Evolutionary conservation across 2,888 invertebrate genomes (phyloP).

Genomic region (Coelopa pilipes): DNA sequence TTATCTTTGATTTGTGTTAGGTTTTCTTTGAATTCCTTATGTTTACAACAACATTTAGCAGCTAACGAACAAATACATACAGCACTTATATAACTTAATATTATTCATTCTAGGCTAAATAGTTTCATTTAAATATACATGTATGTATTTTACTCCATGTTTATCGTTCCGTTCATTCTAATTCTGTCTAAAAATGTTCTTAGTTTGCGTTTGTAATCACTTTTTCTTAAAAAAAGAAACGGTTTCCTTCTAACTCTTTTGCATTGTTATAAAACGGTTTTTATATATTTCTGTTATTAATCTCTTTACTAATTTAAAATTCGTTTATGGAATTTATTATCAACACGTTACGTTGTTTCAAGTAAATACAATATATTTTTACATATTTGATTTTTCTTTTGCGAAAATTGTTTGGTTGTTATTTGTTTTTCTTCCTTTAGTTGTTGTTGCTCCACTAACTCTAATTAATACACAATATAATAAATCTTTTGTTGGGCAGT

Average conservation of each 20-base stretch:
- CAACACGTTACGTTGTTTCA: slow-evolving; percentile 45
- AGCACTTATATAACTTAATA: slow-evolving; percentile 3
- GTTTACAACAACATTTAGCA: slow-evolving; percentile 10
- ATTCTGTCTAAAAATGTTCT: neutral
- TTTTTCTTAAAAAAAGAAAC: neutral
- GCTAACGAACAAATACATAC: slow-evolving; percentile 26
- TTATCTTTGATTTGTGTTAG: too few relatives aligned
- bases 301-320: slow-evolving; percentile 43
- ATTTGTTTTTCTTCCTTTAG: slow-evolving; percentile 22
- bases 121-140: too few relatives aligned
- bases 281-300: neutral
- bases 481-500: slow-evolving; percentile 51
- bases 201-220: neutral
- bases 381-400: slow-evolving; percentile 30
- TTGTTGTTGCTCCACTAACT: slow-evolving; percentile 32
- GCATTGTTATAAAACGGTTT: slow-evolving; percentile 24
- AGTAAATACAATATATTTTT: slow-evolving; percentile 38
- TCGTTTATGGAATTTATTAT: slow-evolving; percentile 48
- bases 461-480: slow-evolving; percentile 38
- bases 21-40: neutral
- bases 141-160: slow-evolving; percentile 30
- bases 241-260: slow-evolving; percentile 25
- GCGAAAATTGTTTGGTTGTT: slow-evolving; percentile 6
- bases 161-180: slow-evolving; percentile 2
- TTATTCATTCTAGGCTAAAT: too few relatives aligned